phyloP scores from a whole-genome alignment of 2,888 invertebrate species.

The Gnatocerus cornutus region DNA sequence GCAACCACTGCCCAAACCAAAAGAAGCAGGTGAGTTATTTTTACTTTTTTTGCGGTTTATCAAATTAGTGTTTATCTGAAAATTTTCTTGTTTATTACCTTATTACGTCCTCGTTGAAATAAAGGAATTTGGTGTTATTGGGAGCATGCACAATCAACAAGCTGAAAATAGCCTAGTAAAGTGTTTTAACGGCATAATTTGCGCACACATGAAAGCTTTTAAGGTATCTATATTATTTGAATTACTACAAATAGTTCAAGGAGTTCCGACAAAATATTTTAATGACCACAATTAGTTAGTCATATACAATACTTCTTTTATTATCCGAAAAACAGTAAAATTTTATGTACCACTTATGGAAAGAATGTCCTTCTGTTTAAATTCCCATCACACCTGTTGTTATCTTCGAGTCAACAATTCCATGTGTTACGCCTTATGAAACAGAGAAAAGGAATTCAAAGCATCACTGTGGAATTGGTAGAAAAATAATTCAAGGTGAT shows the following conservation, averaged over 20 bases:
- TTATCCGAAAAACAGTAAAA: conserved; percentile 2
- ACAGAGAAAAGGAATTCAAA: conserved; percentile 22
- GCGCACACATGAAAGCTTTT: conserved; percentile 21
- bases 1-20: conserved; percentile 71
- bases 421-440: conserved; percentile 1
- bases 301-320: neutral
- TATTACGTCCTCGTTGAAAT: conserved; percentile 20
- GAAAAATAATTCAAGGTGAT: conserved; percentile 35
- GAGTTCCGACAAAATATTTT: neutral
- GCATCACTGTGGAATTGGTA: neutral
- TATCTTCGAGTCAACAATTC: neutral
- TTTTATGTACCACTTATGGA: neutral
- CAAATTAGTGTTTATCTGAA: no score
- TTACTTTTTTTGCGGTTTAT: neutral
- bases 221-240: neutral
- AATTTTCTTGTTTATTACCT: conserved; percentile 8
- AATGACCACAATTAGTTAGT: neutral
- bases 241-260: conserved; percentile 28
- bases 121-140: conserved; percentile 17
- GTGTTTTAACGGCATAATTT: conserved; percentile 24
- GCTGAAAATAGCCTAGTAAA: conserved; percentile 35
- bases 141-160: conserved; percentile 14
- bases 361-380: neutral
- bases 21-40: conserved; percentile 85
- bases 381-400: neutral